Percentiles rank a stretch among this genome's conserved stretches.
phyloP scores from a whole-genome alignment of 2,113 vertebrate species.

The Rhegmatorhina hoffmannsi region DNA sequence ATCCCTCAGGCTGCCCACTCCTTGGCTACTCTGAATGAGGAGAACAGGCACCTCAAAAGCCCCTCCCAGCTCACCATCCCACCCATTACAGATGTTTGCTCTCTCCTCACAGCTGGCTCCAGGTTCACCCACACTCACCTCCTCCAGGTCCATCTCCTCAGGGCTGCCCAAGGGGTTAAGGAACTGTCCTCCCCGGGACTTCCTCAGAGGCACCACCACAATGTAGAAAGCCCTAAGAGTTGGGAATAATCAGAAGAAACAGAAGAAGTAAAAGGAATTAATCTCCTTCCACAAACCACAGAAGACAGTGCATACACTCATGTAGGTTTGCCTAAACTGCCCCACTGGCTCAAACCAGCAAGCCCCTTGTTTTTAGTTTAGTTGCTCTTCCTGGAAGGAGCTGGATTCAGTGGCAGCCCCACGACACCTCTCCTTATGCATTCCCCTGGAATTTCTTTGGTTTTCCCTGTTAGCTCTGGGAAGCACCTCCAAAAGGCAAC shows the following conservation, averaged over 20 bases:
- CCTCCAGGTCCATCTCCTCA: constrained; percentile 95
- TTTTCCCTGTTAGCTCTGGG: background rate
- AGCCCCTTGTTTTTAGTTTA: background rate
- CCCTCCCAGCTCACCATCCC: background rate
- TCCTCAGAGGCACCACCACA: constrained; percentile 91
- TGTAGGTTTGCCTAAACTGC: background rate
- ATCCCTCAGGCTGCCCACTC: background rate
- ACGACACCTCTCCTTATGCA: rapidly evolving
- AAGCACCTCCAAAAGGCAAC: background rate
- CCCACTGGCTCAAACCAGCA: background rate
- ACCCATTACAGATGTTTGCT: background rate
- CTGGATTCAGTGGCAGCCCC: background rate
- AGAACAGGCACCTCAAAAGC: background rate
- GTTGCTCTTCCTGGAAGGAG: background rate
- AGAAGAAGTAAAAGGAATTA: background rate
- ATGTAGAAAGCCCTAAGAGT: constrained; percentile 86
- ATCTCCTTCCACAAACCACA: background rate
- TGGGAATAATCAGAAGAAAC: background rate
- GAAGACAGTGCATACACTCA: background rate
- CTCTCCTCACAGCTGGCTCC: background rate
- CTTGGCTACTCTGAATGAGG: background rate
- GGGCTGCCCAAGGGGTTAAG: constrained; percentile 85
- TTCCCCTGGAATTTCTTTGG: background rate
- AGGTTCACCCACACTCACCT: constrained; percentile 76
- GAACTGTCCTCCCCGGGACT: constrained; percentile 79